phyloP scores from a whole-genome alignment of 92 coral and sea anemone species.

The Porites evermanni region DNA sequence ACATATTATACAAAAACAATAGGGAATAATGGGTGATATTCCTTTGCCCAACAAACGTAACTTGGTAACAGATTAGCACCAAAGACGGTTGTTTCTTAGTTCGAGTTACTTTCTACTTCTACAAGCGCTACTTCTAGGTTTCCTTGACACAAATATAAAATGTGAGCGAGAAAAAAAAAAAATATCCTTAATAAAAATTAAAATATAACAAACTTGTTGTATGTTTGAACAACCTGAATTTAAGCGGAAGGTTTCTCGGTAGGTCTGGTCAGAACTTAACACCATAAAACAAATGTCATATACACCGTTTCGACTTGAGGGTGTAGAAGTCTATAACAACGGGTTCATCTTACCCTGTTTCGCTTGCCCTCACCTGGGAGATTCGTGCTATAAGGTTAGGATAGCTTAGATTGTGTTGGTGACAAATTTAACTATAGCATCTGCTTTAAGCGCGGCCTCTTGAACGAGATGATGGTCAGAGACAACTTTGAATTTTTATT shows the following conservation, averaged over 20 bases:
- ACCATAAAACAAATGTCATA: neutral
- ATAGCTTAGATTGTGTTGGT: neutral
- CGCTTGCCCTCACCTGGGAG: neutral
- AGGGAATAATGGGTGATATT: neutral
- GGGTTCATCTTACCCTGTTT: neutral
- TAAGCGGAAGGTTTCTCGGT: neutral
- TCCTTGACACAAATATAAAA: neutral
- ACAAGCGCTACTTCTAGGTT: neutral
- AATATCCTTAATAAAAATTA: neutral
- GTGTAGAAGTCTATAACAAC: neutral
- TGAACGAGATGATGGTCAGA: constrained; percentile 3
- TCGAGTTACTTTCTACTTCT: neutral
- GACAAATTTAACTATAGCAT: constrained; percentile 4
- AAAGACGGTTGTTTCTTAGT: neutral
- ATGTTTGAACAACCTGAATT: constrained; percentile 12
- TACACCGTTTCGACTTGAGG: neutral
- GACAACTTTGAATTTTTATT: constrained; percentile 19
- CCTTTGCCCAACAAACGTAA: constrained; percentile 20
- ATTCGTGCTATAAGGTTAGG: neutral
- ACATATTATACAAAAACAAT: neutral
- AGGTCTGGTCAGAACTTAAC: neutral
- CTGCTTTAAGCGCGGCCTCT: constrained; percentile 13
- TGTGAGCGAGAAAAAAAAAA: neutral
- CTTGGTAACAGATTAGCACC: constrained; percentile 16
- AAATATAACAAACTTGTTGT: constrained; percentile 36